These are phyloP conservation scores for Lineus longissimus DNA, from an alignment of 1,140 invertebrate species.

Conservation along the genomic window DNA sequence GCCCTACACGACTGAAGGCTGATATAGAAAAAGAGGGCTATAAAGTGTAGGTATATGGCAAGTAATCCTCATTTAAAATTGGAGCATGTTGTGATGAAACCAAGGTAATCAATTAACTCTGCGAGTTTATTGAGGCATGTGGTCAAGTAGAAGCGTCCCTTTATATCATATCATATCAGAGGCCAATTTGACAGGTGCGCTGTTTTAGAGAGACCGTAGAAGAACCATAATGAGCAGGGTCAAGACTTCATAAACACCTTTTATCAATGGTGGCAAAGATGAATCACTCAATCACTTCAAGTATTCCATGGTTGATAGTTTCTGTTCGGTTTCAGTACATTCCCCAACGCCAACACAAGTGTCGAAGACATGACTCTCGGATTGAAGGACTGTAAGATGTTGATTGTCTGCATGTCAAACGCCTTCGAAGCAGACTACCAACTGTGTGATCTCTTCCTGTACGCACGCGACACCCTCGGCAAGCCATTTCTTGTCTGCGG, in stretches of 20 bases:
- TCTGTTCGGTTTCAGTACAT: conserved; percentile 1
- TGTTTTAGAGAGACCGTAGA: neutral
- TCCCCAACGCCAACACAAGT: neutral
- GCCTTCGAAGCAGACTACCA: conserved; percentile 40
- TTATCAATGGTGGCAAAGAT: no score
- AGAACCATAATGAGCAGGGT: neutral
- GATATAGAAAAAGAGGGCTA: conserved; percentile 35
- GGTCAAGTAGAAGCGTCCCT: neutral
- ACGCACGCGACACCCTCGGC: conserved; percentile 36
- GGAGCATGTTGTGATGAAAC: neutral
- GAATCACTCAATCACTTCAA: neutral
- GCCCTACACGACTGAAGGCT: conserved; percentile 27
- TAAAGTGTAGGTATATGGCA: no score
- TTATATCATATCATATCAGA: neutral
- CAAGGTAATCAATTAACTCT: neutral
- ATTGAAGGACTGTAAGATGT: conserved; percentile 35
- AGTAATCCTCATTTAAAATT: conserved; percentile 6
- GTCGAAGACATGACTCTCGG: conserved; percentile 26
- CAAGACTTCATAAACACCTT: no score
- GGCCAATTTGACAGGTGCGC: neutral
- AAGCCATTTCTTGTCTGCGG: conserved; percentile 38
- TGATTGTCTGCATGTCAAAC: conserved; percentile 41
- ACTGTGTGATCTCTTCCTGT: conserved; percentile 34
- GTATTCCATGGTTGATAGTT: neutral
- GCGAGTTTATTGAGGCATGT: neutral